Conservation (phyloP, 2,797 vertebrate species). For the Amblyopsis hoosieri region DNA sequence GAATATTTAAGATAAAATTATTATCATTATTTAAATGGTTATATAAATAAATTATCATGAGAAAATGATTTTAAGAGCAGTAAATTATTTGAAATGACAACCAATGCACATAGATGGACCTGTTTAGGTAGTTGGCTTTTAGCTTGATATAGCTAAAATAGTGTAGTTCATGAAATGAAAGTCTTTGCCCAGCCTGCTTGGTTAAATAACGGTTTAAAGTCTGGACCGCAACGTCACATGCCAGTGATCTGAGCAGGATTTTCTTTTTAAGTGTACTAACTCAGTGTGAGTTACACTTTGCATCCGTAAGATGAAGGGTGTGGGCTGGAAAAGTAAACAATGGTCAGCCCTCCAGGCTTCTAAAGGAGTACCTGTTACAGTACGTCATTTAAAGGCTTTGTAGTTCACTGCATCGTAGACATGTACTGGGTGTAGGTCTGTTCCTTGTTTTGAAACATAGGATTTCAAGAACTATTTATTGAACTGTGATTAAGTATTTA, state of each 20-base stretch:
- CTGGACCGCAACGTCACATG: too few species aligned
- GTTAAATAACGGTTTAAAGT: too few species aligned
- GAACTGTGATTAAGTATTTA: background rate
- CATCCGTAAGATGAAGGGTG: constrained; percentile 52
- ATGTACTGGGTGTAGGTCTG: background rate
- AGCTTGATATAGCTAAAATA: too few species aligned
- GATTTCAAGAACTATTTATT: constrained; percentile 1
- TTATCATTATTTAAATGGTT: constrained; percentile 28
- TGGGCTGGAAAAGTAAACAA: constrained; percentile 69
- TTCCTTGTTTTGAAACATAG: background rate
- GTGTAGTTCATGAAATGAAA: too few species aligned
- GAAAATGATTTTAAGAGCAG: background rate
- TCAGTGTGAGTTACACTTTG: constrained; percentile 3
- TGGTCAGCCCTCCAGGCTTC: constrained; percentile 33
- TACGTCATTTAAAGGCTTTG: background rate
- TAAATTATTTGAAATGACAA: background rate
- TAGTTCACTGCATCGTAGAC: constrained; percentile 10
- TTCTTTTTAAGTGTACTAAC: background rate
- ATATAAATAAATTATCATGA: constrained; percentile 47
- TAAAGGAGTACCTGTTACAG: constrained; percentile 10
- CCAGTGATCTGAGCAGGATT: too few species aligned
- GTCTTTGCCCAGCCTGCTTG: too few species aligned
- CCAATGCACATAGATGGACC: background rate
- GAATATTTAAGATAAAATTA: constrained; percentile 29
- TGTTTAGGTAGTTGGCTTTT: background rate